Base-by-base conservation (phyloP, 2,113 vertebrate genomes). In the Saguinus midas region DNA sequence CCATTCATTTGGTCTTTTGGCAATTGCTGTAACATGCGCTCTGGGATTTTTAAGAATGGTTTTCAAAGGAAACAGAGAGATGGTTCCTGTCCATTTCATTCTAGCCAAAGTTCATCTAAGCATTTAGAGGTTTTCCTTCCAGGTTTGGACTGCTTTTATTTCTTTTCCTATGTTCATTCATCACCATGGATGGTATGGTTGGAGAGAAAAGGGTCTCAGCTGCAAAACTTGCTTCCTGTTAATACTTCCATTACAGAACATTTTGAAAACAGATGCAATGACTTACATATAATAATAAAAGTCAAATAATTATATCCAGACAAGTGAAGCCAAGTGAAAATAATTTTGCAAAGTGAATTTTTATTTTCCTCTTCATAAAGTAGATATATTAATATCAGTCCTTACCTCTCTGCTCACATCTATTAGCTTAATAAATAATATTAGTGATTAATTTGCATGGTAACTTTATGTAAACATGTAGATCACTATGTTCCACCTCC, bases 181-280 rank as follows among this genome's bases (percentile, higher is more conserved):
- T 93, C 96, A 85, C 90, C 43, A 7, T 11, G 25, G 80, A 87
- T 90, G 73, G 78, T 95, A 25, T 76, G 70, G 83, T 90, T 70
- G 50, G 90, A 95, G 40, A 87, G 83, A 72, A 86, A 73, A 40
- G 40, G 7, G 57, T 87, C 87, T 95, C 40, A 4, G 40, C 55
- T 80, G 50, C 64, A 96, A 25, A 96, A 90, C 45, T 93, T 81
- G 80, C 87, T 97, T 97, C 97, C 94, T 97, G 96, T 90, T 95
- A 90, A 92, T 96, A 87, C 92, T 96, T 87, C 72, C 85, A 97
- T 80, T 82, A 75, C 87, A 85, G 76, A 58, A 96, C 68, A 93
- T 96, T 97, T 93, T 97, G 94, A 57, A 96, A 95, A 88, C 96
- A 97, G 96, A 97, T 97, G 94, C 82, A 93, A 82, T 68, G 64